Evolutionary conservation across 2,888 invertebrate species (phyloP), one percentile per base, ranked within the genome.

Genomic region (Fissipunctia ypsillon): DNA sequence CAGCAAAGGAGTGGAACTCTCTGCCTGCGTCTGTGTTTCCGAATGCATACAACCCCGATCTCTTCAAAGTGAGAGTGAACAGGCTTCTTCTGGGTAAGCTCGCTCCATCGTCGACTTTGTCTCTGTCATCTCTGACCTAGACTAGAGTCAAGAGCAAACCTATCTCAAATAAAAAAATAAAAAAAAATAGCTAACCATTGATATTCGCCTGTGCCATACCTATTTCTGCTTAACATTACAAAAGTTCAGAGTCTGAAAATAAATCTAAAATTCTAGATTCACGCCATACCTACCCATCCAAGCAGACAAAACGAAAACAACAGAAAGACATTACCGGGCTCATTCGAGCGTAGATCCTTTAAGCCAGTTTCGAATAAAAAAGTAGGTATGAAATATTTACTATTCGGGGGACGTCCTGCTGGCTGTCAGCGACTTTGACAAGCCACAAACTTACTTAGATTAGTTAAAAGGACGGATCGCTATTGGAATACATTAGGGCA

Each of bases 371-470:
- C 28, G 38, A 60, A 76, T 76, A 67, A 66, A 74, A 70, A 84
- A 71, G n/a, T n/a, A 38, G 9, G 69, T 80, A 78, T 77, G 71
- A 72, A 82, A 72, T 76, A 76, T 80, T 85, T 80, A 75, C 68
- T 87, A 88, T 88, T 86, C 89, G 64, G 31, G 41, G 43, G 61
- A 67, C 80, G 83, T 79, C 45, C 71, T 63, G 75, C 65, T 67
- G 68, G 79, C 81, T 81, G 81, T 84, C 86, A 82, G 83, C 61
- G 54, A 61, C 69, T 81, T 70, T 73, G 74, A 73, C 73, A 76
- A 38, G 69, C 66, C 73, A 41, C 74, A 78, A 87, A 88, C 84
- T 88, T 81, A 87, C 83, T 88, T 88, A 84, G 76, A 77, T 73
- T 77, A 84, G 83, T 87, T 85, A 85, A 84, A 81, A 81, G 84